Conservation (phyloP, 2,113 vertebrate species). For the Limanda limanda region DNA sequence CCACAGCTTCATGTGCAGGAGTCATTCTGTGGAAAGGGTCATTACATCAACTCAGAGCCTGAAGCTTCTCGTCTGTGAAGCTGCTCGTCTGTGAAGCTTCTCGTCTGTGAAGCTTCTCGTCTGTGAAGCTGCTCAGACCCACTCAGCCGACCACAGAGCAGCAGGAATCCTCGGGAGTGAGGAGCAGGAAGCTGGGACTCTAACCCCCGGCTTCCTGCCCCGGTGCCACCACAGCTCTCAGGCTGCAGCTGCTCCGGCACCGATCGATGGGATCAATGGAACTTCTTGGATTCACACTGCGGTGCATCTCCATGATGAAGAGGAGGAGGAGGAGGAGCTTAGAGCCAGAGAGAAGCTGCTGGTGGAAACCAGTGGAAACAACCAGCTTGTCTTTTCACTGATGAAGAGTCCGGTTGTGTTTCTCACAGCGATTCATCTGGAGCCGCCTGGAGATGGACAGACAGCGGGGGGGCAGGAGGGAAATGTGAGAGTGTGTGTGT, state of each 20-base stretch:
- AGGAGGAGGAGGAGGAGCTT: no score
- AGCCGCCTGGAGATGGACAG: not conserved
- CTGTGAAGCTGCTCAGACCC: not conserved
- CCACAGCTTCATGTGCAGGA: not conserved
- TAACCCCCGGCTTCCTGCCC: no score
- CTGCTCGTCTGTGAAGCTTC: not conserved
- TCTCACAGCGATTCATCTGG: conserved; percentile 43
- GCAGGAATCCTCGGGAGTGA: not conserved
- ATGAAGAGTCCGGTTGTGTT: conserved; percentile 23
- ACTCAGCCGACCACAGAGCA: not conserved
- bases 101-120: no score
- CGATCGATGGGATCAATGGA: no score
- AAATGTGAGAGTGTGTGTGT: not conserved
- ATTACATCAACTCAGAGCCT: conserved; percentile 24
- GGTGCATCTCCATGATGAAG: no score
- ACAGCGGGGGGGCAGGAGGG: not conserved
- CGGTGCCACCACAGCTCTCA: no score
- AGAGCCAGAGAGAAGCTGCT: no score
- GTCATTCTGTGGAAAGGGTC: conserved; percentile 2
- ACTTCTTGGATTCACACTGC: no score
- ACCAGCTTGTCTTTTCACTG: conserved; percentile 32
- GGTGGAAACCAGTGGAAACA: no score
- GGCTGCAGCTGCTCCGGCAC: no score
- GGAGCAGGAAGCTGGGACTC: no score
- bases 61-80: no score